Evolutionary conservation across 2,797 vertebrate species (phyloP).

Genomic region (Rhyacichthys aspro): DNA sequence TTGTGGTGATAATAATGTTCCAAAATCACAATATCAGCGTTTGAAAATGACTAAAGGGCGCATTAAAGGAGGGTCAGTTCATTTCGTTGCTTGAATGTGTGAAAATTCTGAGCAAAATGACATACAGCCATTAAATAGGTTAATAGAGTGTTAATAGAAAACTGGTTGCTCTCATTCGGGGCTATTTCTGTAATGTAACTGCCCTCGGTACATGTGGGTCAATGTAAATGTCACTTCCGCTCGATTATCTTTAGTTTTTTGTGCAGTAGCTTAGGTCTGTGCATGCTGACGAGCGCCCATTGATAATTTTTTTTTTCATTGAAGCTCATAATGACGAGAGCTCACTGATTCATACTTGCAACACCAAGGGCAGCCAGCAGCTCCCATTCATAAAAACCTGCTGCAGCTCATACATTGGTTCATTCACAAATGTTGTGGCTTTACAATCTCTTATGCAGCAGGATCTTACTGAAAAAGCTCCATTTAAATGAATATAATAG

Average conservation of each 20-base stretch:
- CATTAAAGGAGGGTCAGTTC: no score
- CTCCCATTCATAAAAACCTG: conserved; percentile 67
- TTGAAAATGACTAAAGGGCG: no score
- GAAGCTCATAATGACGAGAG: conserved; percentile 45
- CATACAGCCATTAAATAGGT: not conserved
- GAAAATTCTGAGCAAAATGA: no score
- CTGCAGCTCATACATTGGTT: conserved; percentile 46
- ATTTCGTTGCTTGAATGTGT: no score
- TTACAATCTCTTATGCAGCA: not conserved
- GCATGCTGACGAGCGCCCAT: conserved; percentile 9
- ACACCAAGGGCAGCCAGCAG: conserved; percentile 43
- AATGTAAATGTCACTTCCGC: conserved; percentile 30
- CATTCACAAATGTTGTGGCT: conserved; percentile 54
- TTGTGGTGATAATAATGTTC: not conserved
- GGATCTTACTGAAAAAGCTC: not conserved
- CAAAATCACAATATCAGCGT: not conserved
- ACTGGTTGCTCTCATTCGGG: not conserved
- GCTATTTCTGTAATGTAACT: not conserved
- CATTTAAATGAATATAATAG: not conserved
- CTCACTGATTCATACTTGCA: conserved; percentile 60
- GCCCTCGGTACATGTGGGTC: conserved; percentile 20
- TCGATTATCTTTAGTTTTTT: conserved; percentile 10
- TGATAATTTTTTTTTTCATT: conserved; percentile 41
- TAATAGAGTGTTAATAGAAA: not conserved
- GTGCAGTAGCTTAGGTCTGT: conserved; percentile 26